These are phyloP conservation scores for Atta texana DNA, from an alignment of 1,140 invertebrate genomes.

Conservation along the genomic window DNA sequence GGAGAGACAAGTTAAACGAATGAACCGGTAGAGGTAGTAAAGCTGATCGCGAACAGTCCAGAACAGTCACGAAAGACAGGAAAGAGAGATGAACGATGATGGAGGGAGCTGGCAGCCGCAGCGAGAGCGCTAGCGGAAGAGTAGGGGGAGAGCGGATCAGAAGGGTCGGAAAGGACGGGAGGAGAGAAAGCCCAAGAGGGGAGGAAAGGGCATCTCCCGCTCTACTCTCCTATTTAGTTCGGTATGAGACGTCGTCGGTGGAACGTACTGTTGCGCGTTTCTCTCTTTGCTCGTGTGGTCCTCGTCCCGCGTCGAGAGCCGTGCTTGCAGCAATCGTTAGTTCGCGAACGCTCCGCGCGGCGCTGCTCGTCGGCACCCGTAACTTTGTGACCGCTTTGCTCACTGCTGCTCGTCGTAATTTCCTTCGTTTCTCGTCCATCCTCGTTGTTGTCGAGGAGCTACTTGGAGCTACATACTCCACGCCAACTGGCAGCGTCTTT, in stretches of 20 bases:
- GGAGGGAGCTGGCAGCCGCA: background rate
- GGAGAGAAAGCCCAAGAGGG: slow-evolving; percentile 16
- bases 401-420: background rate
- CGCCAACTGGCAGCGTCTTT: background rate
- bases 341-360: slow-evolving; percentile 54
- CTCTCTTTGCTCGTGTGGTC: slow-evolving; percentile 31
- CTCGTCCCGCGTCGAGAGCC: slow-evolving; percentile 29
- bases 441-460: background rate
- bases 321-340: slow-evolving; percentile 54
- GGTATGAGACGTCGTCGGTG: slow-evolving; percentile 67
- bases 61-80: slow-evolving; percentile 50
- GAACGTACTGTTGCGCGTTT: slow-evolving; percentile 25
- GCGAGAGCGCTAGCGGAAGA: background rate
- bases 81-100: slow-evolving; percentile 44
- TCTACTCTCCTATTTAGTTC: slow-evolving; percentile 70
- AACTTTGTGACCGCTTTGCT: slow-evolving; percentile 50
- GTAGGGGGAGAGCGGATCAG: slow-evolving; percentile 52
- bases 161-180: slow-evolving; percentile 62
- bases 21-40: slow-evolving; percentile 54
- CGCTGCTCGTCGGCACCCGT: slow-evolving; percentile 62
- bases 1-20: slow-evolving; percentile 43
- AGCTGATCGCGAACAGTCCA: slow-evolving; percentile 30
- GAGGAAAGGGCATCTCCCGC: slow-evolving; percentile 73
- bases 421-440: background rate
- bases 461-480: background rate